Evolutionary conservation across 2,888 invertebrate species (phyloP), one percentile per base, ranked within the genome.

Genomic region (Mimumesa dahlbomi): DNA sequence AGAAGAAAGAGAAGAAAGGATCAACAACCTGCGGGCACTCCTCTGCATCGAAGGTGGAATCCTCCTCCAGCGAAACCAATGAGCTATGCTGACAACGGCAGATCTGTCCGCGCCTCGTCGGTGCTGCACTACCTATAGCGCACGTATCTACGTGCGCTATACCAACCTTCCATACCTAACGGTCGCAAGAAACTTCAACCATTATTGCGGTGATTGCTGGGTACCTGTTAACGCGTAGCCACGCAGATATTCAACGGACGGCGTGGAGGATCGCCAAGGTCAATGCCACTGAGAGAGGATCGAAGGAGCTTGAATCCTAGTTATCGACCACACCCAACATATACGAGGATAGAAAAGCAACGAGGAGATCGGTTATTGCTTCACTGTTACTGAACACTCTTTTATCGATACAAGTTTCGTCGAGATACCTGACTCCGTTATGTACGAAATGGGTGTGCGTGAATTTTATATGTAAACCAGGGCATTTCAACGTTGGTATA

Each of bases 11-110:
- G 82, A 80, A 73, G 74, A 75, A 81, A 85, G 84, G 85, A 85
- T 85, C 85, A 85, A 85, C 84, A 85, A 85, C 85, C 85, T 85
- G 82, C 81, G 76, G 81, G 79, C 82, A 83, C 81, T 81, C 82
- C 83, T 79, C 81, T 77, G 57, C 69, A 54, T 64, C 69, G 71
- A 63, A 73, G 68, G 67, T 72, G 64, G 71, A 75, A 72, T 78
- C 71, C 69, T 63, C 66, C 76, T 75, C 65, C 46, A 59, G 73
- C 68, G 72, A 71, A 70, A 79, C 63, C 75, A 72, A 76, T 78
- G 80, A 77, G 69, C 75, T 76, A 70, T 70, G 66, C 73, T 67
- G 73, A 77, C 80, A 79, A 77, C 79, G 71, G 76, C 76, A 68
- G 74, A 79, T 79, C 80, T 77, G 79, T 75, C 73, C 66, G 71